These are phyloP conservation scores for Macrosoma leucophasiata DNA, from an alignment of 2,888 invertebrate species.

Conservation along the genomic window DNA sequence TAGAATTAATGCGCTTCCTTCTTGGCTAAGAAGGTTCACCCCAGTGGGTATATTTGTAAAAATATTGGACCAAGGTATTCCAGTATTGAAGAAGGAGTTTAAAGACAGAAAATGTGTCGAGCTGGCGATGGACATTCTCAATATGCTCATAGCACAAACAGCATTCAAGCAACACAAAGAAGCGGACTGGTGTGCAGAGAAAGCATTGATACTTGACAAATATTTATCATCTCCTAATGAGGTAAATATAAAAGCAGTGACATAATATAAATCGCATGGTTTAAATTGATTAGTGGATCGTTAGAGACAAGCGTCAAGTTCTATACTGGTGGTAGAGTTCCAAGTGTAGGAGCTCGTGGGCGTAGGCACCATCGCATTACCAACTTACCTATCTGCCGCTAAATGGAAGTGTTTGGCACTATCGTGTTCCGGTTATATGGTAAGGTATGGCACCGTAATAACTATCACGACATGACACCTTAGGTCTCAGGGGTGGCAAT, in stretches of 20 bases:
- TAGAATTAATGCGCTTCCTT: conserved; percentile 53
- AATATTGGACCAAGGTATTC: conserved; percentile 50
- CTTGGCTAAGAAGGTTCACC: conserved; percentile 76
- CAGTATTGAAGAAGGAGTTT: conserved; percentile 52
- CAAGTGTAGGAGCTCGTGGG: too few relatives aligned
- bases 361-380: too few relatives aligned
- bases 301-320: too few relatives aligned
- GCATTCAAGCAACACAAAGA: conserved; percentile 60
- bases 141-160: conserved; percentile 65
- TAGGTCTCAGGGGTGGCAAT: too few relatives aligned
- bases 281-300: too few relatives aligned
- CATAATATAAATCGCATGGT: too few relatives aligned
- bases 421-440: too few relatives aligned
- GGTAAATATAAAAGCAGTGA: conserved; percentile 31
- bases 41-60: conserved; percentile 62
- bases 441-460: too few relatives aligned
- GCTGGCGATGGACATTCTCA: conserved; percentile 69
- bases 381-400: too few relatives aligned
- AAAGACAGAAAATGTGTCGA: conserved; percentile 30
- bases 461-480: too few relatives aligned
- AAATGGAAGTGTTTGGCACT: too few relatives aligned
- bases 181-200: conserved; percentile 76
- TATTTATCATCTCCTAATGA: conserved; percentile 34
- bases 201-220: conserved; percentile 77
- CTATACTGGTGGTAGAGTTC: too few relatives aligned